Base-by-base conservation (phyloP, 2,797 vertebrate genomes). In the Heteromormyrus szaboi region DNA sequence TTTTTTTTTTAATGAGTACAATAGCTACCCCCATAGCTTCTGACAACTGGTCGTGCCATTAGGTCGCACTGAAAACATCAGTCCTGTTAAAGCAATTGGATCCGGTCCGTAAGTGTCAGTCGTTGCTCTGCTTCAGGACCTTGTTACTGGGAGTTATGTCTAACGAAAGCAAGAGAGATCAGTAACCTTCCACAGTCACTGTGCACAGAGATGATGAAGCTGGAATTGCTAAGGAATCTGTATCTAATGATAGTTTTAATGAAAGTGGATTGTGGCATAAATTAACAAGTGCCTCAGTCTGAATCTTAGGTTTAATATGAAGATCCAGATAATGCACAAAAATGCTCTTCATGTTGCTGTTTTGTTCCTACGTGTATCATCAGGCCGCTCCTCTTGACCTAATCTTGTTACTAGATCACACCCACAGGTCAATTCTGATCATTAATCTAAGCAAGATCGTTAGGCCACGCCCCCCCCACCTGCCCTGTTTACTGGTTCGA, bases 141-240 rank as follows among this genome's bases (percentile, higher is more conserved):
- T 81, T 81, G 76, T 81, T 46, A 81, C 41, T 4, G 41, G 41
- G 41, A 81, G 37, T 46, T n/a, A 81, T n/a, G 9, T 46, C 41
- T 81, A 22, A 44, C 76, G 41, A 81, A 46, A 81, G 19, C 37
- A 81, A 17, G 17, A 46, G 41, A 81, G 76, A 81, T 81, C 76
- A 81, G 41, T 22, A 81, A 46, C 76, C 41, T 46, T 81, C 37
- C 17, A n/a, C 41, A 9, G 41, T 81, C 19, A 44, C 22, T 44
- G 1, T 44, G 76, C 41, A 37, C 7, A 14, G 19, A 44, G 76
- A 44, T 17, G 19, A 44, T n/a, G 76, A 46, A 81, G 41, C 9
- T 81, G 19, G 76, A 81, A 81, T 81, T 81, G 76, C 76, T 81
- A 81, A 81, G 76, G 76, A 81, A n/a, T n/a, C 37, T 46, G 41